Base-by-base conservation (phyloP, 2,888 invertebrate genomes). In the Caenorhabditis parvicauda region DNA sequence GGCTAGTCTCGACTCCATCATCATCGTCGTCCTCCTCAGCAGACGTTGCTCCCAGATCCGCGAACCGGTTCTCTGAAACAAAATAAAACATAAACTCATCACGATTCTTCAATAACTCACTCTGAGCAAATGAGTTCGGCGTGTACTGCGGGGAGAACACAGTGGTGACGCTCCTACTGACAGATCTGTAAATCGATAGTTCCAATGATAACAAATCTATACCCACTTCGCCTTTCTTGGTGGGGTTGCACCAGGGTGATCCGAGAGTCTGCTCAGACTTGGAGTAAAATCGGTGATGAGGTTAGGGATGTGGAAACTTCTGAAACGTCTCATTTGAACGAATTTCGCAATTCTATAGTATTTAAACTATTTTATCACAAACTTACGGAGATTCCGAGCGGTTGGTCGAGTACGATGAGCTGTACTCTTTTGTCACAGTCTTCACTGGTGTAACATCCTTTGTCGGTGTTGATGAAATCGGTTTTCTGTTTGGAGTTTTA, bases 191-290 rank as follows among this genome's bases (percentile, higher is more conserved):
- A 24, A 12, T 43, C 24, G 19, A n/a, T 24, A n/a, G 7, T 19
- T 24, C 19, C 21, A 43, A 9, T 24, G 19, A 19, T 19, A 24
- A n/a, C n/a, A n/a, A n/a, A n/a, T n/a, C n/a, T n/a, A n/a, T n/a
- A n/a, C n/a, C n/a, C n/a, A n/a, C n/a, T n/a, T n/a, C n/a, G 21
- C 44, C 25, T 25, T 58, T 35, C 64, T 41, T 17, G 64, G 64
- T 12, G 64, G 64, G 1, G 64, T 64, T 7, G 58, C 60, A 3
- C 64, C 64, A 1, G 64, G 64, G 3, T 61, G 57, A 46, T 64
- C 64, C 27, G 41, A 47, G 12, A 54, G 42, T 1, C 46, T 57
- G 3, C 53, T 42, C 29, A 53, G 56, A 14, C 38, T 37, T 19
- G 60, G 59, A 1, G 54, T 55, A 32, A 60, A 60, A 9, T 51